Conservation (phyloP, 2,797 vertebrate genomes). For the Monodelphis domestica region DNA sequence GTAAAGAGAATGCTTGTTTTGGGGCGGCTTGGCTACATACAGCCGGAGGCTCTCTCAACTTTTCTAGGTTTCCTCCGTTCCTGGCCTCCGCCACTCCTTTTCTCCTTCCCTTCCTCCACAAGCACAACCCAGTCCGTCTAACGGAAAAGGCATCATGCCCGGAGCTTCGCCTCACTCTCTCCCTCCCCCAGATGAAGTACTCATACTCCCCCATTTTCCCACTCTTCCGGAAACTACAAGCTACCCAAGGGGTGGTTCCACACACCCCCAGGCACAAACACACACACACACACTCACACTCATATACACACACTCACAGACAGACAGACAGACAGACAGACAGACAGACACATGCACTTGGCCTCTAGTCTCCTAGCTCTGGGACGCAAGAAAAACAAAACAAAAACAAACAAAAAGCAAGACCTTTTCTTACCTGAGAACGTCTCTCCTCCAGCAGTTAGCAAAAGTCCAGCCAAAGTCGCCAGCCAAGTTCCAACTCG, state of each 20-base stretch:
- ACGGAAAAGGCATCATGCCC: not conserved
- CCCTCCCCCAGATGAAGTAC: not conserved
- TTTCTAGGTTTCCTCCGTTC: not conserved
- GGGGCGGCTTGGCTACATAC: no score
- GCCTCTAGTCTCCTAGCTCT: not conserved
- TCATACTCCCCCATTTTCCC: not conserved
- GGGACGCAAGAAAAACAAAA: not conserved
- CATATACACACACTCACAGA: not conserved
- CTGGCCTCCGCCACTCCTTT: not conserved
- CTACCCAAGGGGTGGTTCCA: not conserved
- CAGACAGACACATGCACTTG: no score
- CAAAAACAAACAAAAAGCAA: not conserved
- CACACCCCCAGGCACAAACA: no score
- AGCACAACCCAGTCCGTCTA: not conserved
- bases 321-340: no score
- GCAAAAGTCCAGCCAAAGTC: conserved; percentile 88
- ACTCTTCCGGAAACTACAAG: not conserved
- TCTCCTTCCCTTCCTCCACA: not conserved
- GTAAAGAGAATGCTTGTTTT: fast-evolving
- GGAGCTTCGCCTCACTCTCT: not conserved
- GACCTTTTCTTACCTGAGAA: conserved; percentile 84
- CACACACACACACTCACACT: not conserved
- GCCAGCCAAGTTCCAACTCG: conserved; percentile 85
- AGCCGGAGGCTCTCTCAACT: not conserved
- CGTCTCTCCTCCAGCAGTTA: conserved; percentile 81